Conservation (phyloP, 2,113 vertebrate genomes). For the Sciurus niger region DNA sequence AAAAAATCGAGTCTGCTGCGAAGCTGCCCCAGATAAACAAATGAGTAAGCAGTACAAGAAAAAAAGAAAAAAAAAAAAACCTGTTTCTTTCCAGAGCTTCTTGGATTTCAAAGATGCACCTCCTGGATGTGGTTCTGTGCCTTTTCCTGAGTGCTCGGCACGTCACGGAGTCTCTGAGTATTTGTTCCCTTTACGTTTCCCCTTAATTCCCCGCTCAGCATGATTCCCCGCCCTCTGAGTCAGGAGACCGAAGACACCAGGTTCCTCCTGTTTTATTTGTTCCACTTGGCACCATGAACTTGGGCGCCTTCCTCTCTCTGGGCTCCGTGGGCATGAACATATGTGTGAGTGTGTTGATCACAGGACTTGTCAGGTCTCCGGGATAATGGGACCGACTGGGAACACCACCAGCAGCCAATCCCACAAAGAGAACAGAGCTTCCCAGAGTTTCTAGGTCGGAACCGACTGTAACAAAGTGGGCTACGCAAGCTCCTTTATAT, state of each 20-base stretch:
- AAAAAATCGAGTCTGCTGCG: neutral
- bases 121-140: neutral
- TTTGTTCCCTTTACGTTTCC: neutral
- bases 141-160: neutral
- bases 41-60: neutral
- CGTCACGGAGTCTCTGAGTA: neutral
- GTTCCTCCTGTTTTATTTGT: neutral
- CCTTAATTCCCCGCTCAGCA: rapidly evolving
- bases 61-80: neutral
- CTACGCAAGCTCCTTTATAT: slow-evolving; percentile 64
- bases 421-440: slow-evolving; percentile 67
- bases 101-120: neutral
- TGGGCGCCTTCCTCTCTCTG: neutral
- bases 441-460: slow-evolving; percentile 85
- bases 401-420: slow-evolving; percentile 53
- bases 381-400: slow-evolving; percentile 85
- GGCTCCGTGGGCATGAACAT: neutral
- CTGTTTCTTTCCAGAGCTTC: neutral
- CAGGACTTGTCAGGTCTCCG: slow-evolving; percentile 69
- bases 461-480: slow-evolving; percentile 75
- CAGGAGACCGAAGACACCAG: neutral
- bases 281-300: neutral
- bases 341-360: slow-evolving; percentile 74
- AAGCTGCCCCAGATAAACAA: neutral
- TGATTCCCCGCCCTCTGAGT: neutral